Evolutionary conservation across 2,888 invertebrate species (phyloP).

Genomic region (Brachyptera putata): DNA sequence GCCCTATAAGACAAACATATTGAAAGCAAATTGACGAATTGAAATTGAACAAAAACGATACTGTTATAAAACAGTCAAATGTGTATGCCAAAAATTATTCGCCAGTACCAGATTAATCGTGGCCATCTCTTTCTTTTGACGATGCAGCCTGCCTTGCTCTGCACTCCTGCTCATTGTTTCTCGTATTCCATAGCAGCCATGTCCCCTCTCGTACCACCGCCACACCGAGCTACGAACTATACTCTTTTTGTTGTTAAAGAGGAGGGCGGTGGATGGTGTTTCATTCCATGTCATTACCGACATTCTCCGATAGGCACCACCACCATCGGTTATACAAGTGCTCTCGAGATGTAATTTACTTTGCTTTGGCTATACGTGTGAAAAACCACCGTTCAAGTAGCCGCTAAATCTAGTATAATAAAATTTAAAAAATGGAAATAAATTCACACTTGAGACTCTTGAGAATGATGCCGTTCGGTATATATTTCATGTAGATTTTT

Average conservation of each 20-base stretch:
- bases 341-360: conserved; percentile 11
- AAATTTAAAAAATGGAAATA: neutral
- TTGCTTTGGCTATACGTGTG: no score
- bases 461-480: neutral
- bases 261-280: no score
- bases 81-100: no score
- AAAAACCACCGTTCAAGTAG: conserved; percentile 1
- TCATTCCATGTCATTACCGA: conserved; percentile 1
- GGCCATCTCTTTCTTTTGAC: neutral
- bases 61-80: no score
- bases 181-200: neutral
- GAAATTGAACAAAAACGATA: no score
- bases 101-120: conserved; percentile 9
- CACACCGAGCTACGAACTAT: no score
- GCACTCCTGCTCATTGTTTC: conserved; percentile 10
- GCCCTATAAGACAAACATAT: no score
- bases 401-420: no score
- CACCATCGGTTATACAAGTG: neutral
- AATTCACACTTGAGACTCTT: neutral
- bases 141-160: neutral
- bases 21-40: no score
- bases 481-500: no score
- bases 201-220: neutral
- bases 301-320: neutral
- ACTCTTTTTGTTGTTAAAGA: no score